Evolutionary conservation across 2,888 invertebrate species (phyloP), one percentile per base, ranked within the genome.

Genomic region (Pseudococcus jackbeardsleyi): DNA sequence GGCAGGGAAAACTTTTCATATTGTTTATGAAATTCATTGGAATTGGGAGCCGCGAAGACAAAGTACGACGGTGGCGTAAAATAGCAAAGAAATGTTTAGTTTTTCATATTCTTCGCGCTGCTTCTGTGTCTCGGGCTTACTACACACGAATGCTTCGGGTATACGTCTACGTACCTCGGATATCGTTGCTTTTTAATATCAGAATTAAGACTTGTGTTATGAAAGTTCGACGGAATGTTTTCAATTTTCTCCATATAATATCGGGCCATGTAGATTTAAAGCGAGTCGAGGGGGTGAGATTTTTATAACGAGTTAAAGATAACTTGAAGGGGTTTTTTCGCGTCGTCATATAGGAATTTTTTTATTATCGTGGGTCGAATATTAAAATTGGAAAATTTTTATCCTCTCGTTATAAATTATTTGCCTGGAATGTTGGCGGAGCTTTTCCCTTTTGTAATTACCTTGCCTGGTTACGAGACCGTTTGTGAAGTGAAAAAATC

Each of bases 21-120:
- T 82, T 82, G 79, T 82, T 82, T 82, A 82, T 82, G 19, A 82
- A 82, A 82, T 82, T 82, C 79, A 42, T 42, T 42, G 5, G 42
- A 5, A 42, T 42, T 42, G 5, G 42, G 42, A 8, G 79, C 46
- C 19, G 19, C 46, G 46, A n/a, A 42, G 79, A 82, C 79, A 82
- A 42, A 64, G 12, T 59, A 79, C 42, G 3, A 42, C 8, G 8
- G 42, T 42, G 42, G 42, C 42, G 42, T 46, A 82, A 46, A 82
- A 82, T 46, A 82, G 46, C 79, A 22, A 82, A 82, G 9, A 72
- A 46, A 82, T 22, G 46, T 46, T 46, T n/a, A 46, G 79, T 46
- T 82, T 82, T 72, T 42, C 42, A 46, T 82, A 42, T 19, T 42
- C 8, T 82, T 39, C 17, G 22, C n/a, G 17, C n/a, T n/a, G 59